Base-by-base conservation (phyloP, 2,113 vertebrate genomes). In the Grammomys surdaster region DNA sequence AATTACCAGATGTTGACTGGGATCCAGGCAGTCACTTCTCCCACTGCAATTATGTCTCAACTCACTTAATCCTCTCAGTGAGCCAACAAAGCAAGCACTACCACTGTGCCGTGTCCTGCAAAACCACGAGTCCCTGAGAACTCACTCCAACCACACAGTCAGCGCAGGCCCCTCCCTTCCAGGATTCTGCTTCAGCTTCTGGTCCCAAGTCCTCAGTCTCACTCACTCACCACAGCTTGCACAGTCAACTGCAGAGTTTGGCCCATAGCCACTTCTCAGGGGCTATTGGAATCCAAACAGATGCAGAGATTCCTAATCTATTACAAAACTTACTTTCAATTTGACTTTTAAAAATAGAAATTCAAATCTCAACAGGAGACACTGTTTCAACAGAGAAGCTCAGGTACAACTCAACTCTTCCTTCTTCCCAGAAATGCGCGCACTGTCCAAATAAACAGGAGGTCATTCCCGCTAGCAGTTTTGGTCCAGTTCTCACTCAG, bases 331-430 rank as follows among this genome's bases (percentile, higher is more conserved):
- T n/a, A 48, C 80, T 86, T 86, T 20, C 26, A 40, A 7, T 75
- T 69, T 75, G 40, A 75, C 43, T 87, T 95, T 91, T 65, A 13
- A 20, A n/a, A 93, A 88, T 63, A 67, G 60, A 94, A 95, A 95
- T 84, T 90, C 78, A 60, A 16, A 87, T 40, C 69, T 89, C 80
- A 88, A 33, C 54, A 70, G 14, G 26, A 93, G n/a, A 51, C 2
- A 40, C 54, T 89, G 77, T 88, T 92, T 89, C 58, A 70, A 94
- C 88, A 90, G 82, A 89, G 60, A 84, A 80, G n/a, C 1, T 89
- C 14, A 8, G 22, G 36, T 73, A 85, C 26, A 20, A 85, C n/a
- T 28, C 11, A 54, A 60, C 7, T 72, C 89, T 73, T 54, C 77
- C 69, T 75, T 93, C 48, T 92, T 72, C 56, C 46, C n/a, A 94